Evolutionary conservation across 2,888 invertebrate species (phyloP).

Genomic region (Lymantria monacha): DNA sequence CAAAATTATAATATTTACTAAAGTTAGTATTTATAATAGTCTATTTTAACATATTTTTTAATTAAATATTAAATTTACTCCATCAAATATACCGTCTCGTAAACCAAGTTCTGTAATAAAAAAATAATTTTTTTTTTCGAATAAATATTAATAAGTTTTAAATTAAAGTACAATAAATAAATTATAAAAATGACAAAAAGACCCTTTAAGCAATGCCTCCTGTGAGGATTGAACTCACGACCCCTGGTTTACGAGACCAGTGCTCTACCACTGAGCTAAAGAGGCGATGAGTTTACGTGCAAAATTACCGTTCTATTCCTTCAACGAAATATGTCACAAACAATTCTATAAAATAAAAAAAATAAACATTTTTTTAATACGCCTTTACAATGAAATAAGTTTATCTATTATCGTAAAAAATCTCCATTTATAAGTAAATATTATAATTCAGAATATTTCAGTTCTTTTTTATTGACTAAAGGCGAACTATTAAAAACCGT

Average conservation of each 20-base stretch:
- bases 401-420: too few species aligned
- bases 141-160: background rate
- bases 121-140: too few species aligned
- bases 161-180: background rate
- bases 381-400: background rate
- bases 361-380: background rate
- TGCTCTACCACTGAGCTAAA: slow-evolving; percentile 93
- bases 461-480: too few species aligned
- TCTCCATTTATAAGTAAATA: too few species aligned
- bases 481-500: too few species aligned
- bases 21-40: too few species aligned
- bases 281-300: slow-evolving; percentile 76
- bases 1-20: too few species aligned
- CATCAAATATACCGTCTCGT: too few species aligned
- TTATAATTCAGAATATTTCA: too few species aligned
- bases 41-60: too few species aligned
- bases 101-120: background rate
- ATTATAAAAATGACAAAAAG: slow-evolving; percentile 5
- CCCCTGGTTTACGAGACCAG: slow-evolving; percentile 93
- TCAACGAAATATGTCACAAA: slow-evolving; percentile 3
- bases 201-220: slow-evolving; percentile 78
- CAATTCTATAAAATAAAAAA: background rate
- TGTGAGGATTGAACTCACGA: slow-evolving; percentile 92
- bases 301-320: slow-evolving; percentile 49
- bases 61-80: too few species aligned